These are phyloP conservation scores for Hydropsyche tenuis DNA, from an alignment of 1,140 invertebrate species.

Conservation along the genomic window DNA sequence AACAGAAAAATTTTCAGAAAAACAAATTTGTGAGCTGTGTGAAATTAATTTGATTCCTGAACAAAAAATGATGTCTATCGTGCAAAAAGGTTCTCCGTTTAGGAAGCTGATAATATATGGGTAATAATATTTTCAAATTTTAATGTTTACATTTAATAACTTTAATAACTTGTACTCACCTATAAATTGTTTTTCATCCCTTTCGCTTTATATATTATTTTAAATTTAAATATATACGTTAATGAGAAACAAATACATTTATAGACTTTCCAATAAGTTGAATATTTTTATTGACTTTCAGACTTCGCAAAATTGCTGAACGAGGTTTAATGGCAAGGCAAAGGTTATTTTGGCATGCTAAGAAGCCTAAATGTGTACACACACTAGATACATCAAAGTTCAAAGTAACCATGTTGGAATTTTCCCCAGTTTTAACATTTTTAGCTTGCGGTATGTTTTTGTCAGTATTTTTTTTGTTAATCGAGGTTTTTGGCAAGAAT, in stretches of 20 bases:
- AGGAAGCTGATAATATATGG: conserved; percentile 69
- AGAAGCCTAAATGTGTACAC: conserved; percentile 61
- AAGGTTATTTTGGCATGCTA: conserved; percentile 60
- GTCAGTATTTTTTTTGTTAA: conserved; percentile 55
- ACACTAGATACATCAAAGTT: conserved; percentile 60
- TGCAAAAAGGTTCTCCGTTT: conserved; percentile 67
- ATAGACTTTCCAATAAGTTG: too few relatives aligned
- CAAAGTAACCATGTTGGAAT: conserved; percentile 58
- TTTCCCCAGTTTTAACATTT: conserved; percentile 60
- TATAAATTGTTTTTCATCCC: too few relatives aligned
- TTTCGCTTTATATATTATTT: too few relatives aligned
- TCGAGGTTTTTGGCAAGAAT: conserved; percentile 52
- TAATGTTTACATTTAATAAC: background rate
- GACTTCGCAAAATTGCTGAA: conserved; percentile 61
- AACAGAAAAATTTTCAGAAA: conserved; percentile 64
- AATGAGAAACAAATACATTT: too few relatives aligned
- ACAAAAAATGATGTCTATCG: conserved; percentile 62
- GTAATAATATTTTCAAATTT: conserved; percentile 55
- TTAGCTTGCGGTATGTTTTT: conserved; percentile 56
- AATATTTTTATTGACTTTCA: conserved; percentile 51
- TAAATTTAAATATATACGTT: too few relatives aligned
- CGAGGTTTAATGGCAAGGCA: conserved; percentile 61
- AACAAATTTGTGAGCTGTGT: conserved; percentile 67
- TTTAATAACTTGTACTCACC: too few relatives aligned
- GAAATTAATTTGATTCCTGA: conserved; percentile 66